These are phyloP conservation scores for Maccullochella peelii DNA, from an alignment of 2,113 vertebrate genomes.

Conservation along the genomic window DNA sequence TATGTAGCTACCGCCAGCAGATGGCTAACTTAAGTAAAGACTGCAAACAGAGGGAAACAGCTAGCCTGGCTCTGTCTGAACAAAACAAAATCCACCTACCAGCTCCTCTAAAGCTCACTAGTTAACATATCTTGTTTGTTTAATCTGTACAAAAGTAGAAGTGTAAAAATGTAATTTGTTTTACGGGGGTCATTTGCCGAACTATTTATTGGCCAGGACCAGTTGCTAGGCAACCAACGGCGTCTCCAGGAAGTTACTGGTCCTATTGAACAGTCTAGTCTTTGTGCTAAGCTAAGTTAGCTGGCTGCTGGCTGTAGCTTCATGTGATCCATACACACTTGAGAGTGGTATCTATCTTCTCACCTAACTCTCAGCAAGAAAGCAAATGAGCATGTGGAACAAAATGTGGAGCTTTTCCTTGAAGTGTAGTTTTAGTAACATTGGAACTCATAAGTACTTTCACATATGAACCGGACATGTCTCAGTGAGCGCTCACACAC, in stretches of 20 bases:
- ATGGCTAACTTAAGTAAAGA: not conserved
- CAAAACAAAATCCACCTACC: not conserved
- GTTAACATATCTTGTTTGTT: not conserved
- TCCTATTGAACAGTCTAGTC: not conserved
- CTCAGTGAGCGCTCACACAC: not conserved
- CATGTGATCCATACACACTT: not conserved
- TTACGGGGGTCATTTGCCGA: not conserved
- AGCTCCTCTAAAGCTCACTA: not conserved
- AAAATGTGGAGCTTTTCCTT: not conserved
- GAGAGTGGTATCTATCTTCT: not conserved
- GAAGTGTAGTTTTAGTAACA: not conserved
- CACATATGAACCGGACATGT: not conserved
- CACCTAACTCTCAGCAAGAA: not conserved
- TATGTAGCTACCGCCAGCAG: constrained; percentile 7
- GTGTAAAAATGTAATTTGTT: not conserved
- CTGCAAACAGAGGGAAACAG: not conserved
- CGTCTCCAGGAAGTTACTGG: not conserved
- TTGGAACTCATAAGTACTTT: not conserved
- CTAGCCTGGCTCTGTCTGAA: not conserved
- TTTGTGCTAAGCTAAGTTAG: not conserved
- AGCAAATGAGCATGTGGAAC: not conserved
- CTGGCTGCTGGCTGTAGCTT: not conserved
- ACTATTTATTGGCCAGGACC: not conserved
- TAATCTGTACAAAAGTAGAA: too few relatives aligned
- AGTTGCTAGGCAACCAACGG: not conserved